Evolutionary conservation across 1,140 invertebrate species (phyloP).

Genomic region (Drosophila pectinifera): DNA sequence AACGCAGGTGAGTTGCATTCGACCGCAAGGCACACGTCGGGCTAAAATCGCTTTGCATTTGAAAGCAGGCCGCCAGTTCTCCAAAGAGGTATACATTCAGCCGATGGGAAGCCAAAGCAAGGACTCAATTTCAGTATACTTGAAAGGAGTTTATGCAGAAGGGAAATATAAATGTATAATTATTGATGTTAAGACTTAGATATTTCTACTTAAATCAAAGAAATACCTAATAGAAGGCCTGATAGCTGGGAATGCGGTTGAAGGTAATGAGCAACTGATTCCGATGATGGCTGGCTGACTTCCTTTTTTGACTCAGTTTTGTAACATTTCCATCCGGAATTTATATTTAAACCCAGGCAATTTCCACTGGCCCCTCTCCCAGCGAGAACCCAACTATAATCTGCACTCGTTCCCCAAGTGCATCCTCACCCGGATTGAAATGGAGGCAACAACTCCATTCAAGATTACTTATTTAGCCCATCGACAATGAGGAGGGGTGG

Average conservation of each 20-base stretch:
- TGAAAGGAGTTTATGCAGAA: no score
- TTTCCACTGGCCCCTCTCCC: no score
- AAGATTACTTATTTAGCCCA: constrained; percentile 36
- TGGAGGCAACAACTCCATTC: constrained; percentile 12
- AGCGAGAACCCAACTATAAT: background rate
- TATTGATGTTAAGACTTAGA: no score
- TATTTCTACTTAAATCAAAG: no score
- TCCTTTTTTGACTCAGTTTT: background rate
- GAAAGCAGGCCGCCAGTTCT: background rate
- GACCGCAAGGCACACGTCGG: constrained; percentile 60
- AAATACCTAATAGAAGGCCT: no score
- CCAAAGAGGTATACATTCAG: background rate
- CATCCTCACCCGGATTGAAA: background rate
- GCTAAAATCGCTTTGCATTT: constrained; percentile 47
- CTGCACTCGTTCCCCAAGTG: background rate
- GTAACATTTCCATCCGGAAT: background rate
- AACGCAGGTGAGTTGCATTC: constrained; percentile 56
- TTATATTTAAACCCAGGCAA: background rate
- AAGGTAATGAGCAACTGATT: no score
- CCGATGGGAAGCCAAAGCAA: background rate
- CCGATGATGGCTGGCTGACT: no score
- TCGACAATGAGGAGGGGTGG: constrained; percentile 31
- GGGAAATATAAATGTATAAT: no score
- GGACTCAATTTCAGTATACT: no score
- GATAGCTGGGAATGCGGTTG: no score